Conservation (phyloP, 2,888 invertebrate genomes). For the Xanthorhoe designata region DNA sequence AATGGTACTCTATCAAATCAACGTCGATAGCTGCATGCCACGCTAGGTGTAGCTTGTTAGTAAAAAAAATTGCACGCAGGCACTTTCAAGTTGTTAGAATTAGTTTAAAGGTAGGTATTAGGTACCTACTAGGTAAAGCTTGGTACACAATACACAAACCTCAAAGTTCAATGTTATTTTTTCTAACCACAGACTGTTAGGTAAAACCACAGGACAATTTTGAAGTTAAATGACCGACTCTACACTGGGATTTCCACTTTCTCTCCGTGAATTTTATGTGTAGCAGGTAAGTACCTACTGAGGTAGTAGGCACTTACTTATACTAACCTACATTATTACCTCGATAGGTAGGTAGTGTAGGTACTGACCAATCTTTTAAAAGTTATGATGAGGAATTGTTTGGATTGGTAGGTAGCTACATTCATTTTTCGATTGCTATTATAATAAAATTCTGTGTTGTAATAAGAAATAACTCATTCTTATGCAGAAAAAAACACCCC, state of each 20-base stretch:
- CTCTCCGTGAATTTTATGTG: neutral
- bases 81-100: neutral
- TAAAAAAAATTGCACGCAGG: neutral
- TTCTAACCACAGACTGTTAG: neutral
- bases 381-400: no score
- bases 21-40: neutral
- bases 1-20: slow-evolving; percentile 5
- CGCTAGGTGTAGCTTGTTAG: neutral
- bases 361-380: no score
- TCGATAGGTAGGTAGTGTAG: no score
- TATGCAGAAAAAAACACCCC: no score
- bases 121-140: no score
- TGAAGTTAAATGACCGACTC: neutral
- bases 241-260: neutral
- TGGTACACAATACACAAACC: no score
- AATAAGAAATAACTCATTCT: no score
- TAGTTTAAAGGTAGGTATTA: neutral
- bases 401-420: no score
- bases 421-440: no score
- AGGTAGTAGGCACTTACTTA: no score
- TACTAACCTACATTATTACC: neutral
- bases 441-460: no score
- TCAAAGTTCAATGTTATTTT: no score
- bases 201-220: slow-evolving; percentile 4
- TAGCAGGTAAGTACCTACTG: neutral